Base-by-base conservation (phyloP, 1,140 invertebrate species). In the Rhizoglyphus robini region DNA sequence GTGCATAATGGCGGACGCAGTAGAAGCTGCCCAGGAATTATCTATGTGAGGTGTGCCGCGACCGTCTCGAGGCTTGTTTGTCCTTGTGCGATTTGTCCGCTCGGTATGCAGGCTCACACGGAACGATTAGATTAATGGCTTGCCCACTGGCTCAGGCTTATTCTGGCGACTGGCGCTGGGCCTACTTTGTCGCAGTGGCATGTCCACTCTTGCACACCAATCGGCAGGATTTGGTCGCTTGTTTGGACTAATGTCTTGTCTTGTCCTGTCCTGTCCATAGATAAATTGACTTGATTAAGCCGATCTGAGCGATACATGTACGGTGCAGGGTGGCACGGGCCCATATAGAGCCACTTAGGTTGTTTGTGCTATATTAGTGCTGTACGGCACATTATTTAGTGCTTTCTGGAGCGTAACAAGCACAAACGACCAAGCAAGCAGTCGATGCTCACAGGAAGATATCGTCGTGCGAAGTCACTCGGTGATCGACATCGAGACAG, bases 111-210 rank as follows among this genome's bases (percentile, higher is more conserved):
- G 36, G 8, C 51, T 27, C 8, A 54, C 51, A 54, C 51, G 8
- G 51, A 60, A 23, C 27, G 58, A 60, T 29, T 60, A 60, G 58
- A 60, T 60, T 60, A 60, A 60, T 60, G 58, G 36, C 58, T 41
- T 41, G 58, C 27, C 36, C 27, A 2, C n/a, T 5, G 57, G 25
- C 8, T 8, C 20, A n/a, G 15, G 15, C 11, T 58, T 60, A 54
- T 32, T 54, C 51, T 11, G 20, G 8, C 23, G 51, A 54, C 51
- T 18, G 36, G 18, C 36, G 36, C 18, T 41, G 8, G 36, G 36
- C 8, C 51, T 18, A 32, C 8, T 54, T 25, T 20, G 23, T 54
- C 8, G 51, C 51, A 15, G 51, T 27, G 23, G 23, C 23, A 27
- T 54, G 51, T 54, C 51, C 51, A 54, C 51, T 54, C 51, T 54